A percentile compares a stretch with the other conserved stretches of the same genome.
phyloP scores from a whole-genome alignment of 2,888 invertebrate species.

The Pandemis cinnamomeana region DNA sequence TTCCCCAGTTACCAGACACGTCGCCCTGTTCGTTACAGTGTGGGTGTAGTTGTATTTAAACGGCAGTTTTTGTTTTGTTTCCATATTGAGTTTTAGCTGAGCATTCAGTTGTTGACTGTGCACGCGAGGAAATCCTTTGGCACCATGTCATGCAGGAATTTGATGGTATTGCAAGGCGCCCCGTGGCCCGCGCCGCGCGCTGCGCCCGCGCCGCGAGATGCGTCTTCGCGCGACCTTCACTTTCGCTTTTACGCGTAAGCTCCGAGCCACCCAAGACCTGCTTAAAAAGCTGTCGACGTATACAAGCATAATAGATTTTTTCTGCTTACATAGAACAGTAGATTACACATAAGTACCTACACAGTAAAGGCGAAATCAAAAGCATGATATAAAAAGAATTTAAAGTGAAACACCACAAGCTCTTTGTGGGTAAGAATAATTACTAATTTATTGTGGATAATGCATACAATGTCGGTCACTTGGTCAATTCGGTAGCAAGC shows the following conservation, averaged over 20 bases:
- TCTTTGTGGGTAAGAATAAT: neutral
- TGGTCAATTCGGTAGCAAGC: neutral
- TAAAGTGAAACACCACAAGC: neutral
- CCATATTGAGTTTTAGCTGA: constrained; percentile 8
- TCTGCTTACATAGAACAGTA: neutral
- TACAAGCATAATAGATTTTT: neutral
- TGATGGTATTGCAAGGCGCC: constrained; percentile 8
- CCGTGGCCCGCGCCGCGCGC: neutral
- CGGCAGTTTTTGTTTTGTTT: constrained; percentile 31
- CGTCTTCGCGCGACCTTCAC: constrained; percentile 60
- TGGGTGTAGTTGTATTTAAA: neutral
- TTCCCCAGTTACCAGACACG: constrained; percentile 21
- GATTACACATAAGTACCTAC: neutral
- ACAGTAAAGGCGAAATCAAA: neutral
- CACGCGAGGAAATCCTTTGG: constrained; percentile 36
- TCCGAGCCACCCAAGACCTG: constrained; percentile 15
- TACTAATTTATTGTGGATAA: neutral
- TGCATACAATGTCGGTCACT: neutral
- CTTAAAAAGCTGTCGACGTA: constrained; percentile 22
- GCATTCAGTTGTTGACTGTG: constrained; percentile 25
- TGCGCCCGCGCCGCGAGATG: constrained; percentile 42
- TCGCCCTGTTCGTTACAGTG: constrained; percentile 19
- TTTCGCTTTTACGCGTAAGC: constrained; percentile 55
- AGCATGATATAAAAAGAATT: neutral
- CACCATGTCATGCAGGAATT: constrained; percentile 10